Evolutionary conservation across 2,888 invertebrate genomes (phyloP).

Genomic region (Leucozona laternaria): DNA sequence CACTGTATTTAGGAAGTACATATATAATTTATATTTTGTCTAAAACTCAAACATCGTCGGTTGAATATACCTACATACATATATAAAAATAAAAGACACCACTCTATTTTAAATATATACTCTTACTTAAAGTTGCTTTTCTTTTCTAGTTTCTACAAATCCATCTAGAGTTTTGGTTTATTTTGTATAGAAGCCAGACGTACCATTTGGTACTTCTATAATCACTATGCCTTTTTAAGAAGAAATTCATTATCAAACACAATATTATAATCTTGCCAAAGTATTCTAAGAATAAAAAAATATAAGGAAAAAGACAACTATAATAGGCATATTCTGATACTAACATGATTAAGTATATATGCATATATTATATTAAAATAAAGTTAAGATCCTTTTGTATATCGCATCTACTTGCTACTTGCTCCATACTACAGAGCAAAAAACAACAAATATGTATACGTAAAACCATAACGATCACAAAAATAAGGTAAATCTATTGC

Average conservation of each 20-base stretch:
- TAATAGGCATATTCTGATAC: slow-evolving; percentile 33
- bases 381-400: slow-evolving; percentile 5
- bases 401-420: slow-evolving; percentile 47
- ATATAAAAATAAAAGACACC: background rate
- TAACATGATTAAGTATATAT: slow-evolving; percentile 20
- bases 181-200: slow-evolving; percentile 14
- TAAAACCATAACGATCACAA: slow-evolving; percentile 51
- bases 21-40: background rate
- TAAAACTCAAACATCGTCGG: background rate
- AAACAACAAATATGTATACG: slow-evolving; percentile 42
- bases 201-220: slow-evolving; percentile 23
- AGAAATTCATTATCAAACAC: slow-evolving; percentile 7
- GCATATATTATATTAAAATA: background rate
- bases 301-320: slow-evolving; percentile 23
- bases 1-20: background rate
- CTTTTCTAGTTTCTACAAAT: slow-evolving; percentile 45
- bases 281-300: slow-evolving; percentile 30
- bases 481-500: slow-evolving; percentile 40
- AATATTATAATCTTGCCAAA: slow-evolving; percentile 16
- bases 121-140: slow-evolving; percentile 20
- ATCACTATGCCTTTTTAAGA: slow-evolving; percentile 29
- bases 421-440: slow-evolving; percentile 45
- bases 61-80: background rate
- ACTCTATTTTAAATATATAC: background rate
- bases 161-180: slow-evolving; percentile 2